These are phyloP conservation scores for Mantis religiosa DNA, from an alignment of 2,888 invertebrate genomes.

Conservation along the genomic window DNA sequence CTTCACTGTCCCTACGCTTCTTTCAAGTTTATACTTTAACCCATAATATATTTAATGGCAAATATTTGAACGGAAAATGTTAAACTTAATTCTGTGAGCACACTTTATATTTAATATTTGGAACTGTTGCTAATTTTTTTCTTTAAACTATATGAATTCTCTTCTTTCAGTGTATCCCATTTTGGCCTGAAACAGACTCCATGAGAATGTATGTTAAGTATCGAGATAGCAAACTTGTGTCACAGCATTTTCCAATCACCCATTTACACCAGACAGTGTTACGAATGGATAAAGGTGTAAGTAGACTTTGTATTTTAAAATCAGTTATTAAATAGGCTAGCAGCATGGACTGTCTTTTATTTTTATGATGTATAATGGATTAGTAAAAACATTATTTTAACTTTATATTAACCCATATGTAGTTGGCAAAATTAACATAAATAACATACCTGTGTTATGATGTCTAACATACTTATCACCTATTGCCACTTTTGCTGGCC, in stretches of 20 bases:
- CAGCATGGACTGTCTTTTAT: background rate
- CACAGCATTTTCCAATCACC: conserved; percentile 72
- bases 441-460: too few relatives aligned
- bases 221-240: conserved; percentile 68
- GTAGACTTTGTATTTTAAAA: conserved; percentile 34
- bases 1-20: too few relatives aligned
- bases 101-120: too few relatives aligned
- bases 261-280: conserved; percentile 67
- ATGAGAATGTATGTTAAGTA: conserved; percentile 78
- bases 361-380: background rate
- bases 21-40: too few relatives aligned
- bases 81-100: background rate
- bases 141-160: background rate
- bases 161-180: conserved; percentile 53
- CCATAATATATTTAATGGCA: background rate
- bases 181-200: conserved; percentile 78
- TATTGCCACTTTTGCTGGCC: too few relatives aligned
- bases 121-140: background rate
- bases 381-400: too few relatives aligned
- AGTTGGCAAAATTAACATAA: too few relatives aligned
- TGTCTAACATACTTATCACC: too few relatives aligned
- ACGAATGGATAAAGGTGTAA: conserved; percentile 78
- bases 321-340: background rate
- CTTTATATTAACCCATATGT: too few relatives aligned
- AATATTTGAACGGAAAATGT: background rate